Evolutionary conservation across 2,888 invertebrate genomes (phyloP), one percentile per base, ranked within the genome.

Genomic region (Dryobotodes eremita): DNA sequence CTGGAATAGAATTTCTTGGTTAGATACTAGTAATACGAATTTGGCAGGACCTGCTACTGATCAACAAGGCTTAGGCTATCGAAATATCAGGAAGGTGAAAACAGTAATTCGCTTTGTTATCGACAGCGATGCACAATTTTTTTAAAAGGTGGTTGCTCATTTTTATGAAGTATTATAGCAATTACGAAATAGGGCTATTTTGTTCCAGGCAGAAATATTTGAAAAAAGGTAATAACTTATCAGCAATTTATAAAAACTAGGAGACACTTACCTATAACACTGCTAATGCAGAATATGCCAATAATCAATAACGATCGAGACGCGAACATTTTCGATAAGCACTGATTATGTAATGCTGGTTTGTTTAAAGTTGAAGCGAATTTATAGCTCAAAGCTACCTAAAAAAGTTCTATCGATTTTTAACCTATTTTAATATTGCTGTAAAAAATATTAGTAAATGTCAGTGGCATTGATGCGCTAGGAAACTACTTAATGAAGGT

Each of bases 201-300:
- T 48, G 20, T 53, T 53, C 53, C 20, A 20, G 53, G 53, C 53
- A 53, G 20, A 53, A 20, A 20, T 55, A 23, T 55, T 55, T 23
- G 11, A 55, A 26, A 26, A 6, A 57, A 13, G n/a, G 4, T 57
- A n/a, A 57, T 57, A n/a, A 50, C 5, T 13, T 57, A 31, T 3
- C 1, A 61, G 17, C 8, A 31, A 8, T 31, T 10, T 0, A 26
- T 8, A 17, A 31, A 26, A 72, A 23, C 6, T 13, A 31, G 7
- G 48, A 23, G 7, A 53, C 15, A 79, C 82, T 82, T 82, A 80
- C 79, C 1, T 66, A 80, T 8, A 15, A 66, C 46, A 53, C 82
- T 66, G 66, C 66, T 48, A 6, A 82, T 53, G 76, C 65, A 82
- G 36, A 82, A 53, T 61, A 80, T n/a, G 15, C 76, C 66, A 48